phyloP scores from a whole-genome alignment of 2,113 vertebrate species.

The Macheiramphus alcinus region DNA sequence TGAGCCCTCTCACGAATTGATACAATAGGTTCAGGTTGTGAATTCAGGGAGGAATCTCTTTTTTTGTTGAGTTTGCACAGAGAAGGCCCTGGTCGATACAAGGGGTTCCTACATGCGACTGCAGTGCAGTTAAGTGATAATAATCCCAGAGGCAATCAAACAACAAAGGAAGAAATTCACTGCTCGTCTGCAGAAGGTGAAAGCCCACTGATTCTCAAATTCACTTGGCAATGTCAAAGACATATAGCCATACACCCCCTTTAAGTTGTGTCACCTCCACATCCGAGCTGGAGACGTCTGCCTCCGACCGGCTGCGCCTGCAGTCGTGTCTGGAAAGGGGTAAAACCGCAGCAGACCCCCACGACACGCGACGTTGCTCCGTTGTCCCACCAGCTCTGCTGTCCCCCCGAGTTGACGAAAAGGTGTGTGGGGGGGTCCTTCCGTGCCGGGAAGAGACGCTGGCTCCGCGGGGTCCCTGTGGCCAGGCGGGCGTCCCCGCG shows the following conservation, averaged over 20 bases:
- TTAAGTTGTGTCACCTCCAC: background rate
- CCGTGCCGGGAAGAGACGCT: too few relatives aligned
- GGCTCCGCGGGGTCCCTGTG: background rate
- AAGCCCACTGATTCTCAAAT: background rate
- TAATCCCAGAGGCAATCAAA: background rate
- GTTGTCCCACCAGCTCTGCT: background rate
- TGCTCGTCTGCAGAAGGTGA: background rate
- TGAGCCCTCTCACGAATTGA: background rate
- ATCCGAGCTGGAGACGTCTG: background rate
- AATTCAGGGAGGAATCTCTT: background rate
- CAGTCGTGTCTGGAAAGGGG: background rate
- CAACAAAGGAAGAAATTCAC: background rate
- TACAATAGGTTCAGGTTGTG: background rate
- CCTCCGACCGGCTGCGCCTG: background rate
- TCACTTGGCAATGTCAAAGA: background rate
- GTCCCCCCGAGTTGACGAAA: background rate
- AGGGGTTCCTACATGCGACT: background rate
- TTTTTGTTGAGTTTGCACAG: background rate
- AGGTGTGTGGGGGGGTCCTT: too few relatives aligned
- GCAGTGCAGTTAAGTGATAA: background rate
- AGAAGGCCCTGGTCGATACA: background rate
- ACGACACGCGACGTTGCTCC: fast-evolving
- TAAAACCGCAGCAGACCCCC: background rate
- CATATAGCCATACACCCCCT: too few relatives aligned
- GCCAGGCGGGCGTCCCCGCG: too few relatives aligned